phyloP scores from a whole-genome alignment of 2,797 vertebrate species.

The Rhincodon typus region DNA sequence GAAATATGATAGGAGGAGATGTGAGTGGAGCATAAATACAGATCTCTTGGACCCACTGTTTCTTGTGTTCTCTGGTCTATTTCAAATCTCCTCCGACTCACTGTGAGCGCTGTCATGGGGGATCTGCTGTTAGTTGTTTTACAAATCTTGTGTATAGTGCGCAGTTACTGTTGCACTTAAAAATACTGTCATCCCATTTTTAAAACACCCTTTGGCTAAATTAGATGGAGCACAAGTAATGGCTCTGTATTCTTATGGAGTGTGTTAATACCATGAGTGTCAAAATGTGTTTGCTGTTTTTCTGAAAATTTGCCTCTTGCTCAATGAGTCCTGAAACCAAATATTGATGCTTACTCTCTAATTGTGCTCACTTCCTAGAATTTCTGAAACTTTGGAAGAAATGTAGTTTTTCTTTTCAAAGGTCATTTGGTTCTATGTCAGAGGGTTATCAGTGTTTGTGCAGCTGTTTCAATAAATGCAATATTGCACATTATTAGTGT shows the following conservation, averaged over 20 bases:
- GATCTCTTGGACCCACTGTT: not conserved
- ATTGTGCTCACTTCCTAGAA: not conserved
- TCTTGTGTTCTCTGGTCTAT: not conserved
- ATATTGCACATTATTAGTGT: not conserved
- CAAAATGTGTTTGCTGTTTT: not conserved
- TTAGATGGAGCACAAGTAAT: not conserved
- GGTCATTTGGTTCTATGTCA: not conserved
- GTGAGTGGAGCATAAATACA: not conserved
- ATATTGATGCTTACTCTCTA: not conserved
- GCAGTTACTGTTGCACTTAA: not conserved
- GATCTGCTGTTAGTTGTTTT: not conserved
- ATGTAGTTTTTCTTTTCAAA: not conserved
- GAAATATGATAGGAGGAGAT: not conserved
- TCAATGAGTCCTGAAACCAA: not conserved
- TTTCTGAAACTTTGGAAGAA: not conserved
- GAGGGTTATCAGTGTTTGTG: slow-evolving; percentile 13
- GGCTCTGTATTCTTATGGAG: not conserved
- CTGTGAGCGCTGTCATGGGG: not conserved
- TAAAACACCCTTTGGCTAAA: not conserved
- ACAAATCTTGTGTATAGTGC: not conserved
- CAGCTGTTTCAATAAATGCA: not conserved
- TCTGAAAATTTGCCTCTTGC: not conserved
- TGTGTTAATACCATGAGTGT: not conserved
- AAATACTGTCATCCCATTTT: not conserved
- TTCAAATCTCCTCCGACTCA: not conserved